Conservation (phyloP, 2,888 invertebrate genomes). For the Antheraea yamamai region DNA sequence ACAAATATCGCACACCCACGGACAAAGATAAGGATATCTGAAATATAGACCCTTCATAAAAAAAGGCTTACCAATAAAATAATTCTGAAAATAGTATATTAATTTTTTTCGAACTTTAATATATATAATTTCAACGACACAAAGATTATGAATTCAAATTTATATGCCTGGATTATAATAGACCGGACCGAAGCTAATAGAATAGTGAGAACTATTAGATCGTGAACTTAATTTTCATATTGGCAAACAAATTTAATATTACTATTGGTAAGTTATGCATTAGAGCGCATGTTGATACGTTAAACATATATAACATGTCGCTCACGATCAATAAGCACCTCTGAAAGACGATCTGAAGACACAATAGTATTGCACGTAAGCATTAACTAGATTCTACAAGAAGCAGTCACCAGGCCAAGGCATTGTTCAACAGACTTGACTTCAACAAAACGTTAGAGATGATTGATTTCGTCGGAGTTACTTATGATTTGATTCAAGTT, state of each 20-base stretch:
- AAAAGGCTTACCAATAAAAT: background rate
- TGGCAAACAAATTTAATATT: background rate
- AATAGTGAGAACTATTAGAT: background rate
- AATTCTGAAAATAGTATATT: background rate
- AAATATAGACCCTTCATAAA: background rate
- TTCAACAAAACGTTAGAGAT: background rate
- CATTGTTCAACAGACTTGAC: background rate
- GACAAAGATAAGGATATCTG: background rate
- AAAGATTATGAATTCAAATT: too few species aligned
- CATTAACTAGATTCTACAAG: background rate
- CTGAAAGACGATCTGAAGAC: background rate
- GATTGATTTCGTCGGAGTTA: background rate
- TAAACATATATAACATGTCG: background rate
- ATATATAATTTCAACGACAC: too few species aligned
- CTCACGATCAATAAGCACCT: constrained; percentile 7
- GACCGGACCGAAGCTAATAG: background rate
- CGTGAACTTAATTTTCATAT: background rate
- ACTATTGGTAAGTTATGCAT: background rate
- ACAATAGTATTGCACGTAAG: background rate
- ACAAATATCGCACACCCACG: background rate
- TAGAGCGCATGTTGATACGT: background rate
- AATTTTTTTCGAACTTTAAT: too few species aligned
- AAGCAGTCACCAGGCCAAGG: background rate
- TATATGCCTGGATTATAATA: too few species aligned
- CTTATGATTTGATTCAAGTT: background rate